Conservation (phyloP, 2,797 vertebrate genomes). For the Myotis vivesi region DNA sequence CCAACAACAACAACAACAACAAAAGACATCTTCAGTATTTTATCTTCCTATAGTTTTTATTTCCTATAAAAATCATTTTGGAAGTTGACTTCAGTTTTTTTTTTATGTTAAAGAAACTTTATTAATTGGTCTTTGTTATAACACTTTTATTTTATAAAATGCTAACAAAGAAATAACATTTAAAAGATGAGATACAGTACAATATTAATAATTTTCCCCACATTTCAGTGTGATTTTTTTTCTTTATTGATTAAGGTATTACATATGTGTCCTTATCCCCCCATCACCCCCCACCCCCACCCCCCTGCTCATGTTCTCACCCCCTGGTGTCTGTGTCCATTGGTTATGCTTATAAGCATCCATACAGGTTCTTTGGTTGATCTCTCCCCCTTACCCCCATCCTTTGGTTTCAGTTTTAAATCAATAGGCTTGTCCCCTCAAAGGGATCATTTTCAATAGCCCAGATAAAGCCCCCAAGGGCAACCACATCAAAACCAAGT, state of each 20-base stretch:
- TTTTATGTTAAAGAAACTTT: neutral
- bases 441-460: neutral
- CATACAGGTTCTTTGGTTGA: no score
- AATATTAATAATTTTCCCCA: neutral
- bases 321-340: no score
- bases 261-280: no score
- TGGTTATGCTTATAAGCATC: no score
- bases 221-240: neutral
- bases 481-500: neutral
- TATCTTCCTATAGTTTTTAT: slow-evolving; percentile 39
- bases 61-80: slow-evolving; percentile 44
- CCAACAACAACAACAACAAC: neutral
- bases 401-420: neutral
- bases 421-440: neutral
- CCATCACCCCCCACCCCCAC: no score
- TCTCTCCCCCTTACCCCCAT: no score
- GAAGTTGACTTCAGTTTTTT: neutral
- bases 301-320: no score
- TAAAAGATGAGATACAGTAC: neutral
- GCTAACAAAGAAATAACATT: neutral
- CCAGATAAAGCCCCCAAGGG: accelerated
- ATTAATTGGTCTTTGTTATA: neutral
- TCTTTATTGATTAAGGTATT: no score
- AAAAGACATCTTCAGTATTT: slow-evolving; percentile 25
- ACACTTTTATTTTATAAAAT: neutral